A percentile compares a stretch with the other conserved stretches of the same genome.
Conservation (phyloP, 2,888 invertebrate species). For the Arrhopalites spinosus region DNA sequence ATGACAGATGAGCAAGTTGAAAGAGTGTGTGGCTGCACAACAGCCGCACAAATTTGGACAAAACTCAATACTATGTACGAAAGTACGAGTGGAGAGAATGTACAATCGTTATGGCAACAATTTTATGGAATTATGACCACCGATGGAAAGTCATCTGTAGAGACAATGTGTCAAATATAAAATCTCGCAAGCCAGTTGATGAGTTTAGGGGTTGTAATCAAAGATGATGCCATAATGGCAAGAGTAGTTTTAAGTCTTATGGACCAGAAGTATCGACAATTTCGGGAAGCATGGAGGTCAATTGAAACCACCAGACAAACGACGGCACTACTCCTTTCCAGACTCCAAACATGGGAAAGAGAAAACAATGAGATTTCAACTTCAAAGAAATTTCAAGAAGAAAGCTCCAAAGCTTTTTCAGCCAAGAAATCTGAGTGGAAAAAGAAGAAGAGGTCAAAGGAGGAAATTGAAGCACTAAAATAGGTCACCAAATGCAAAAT, state of each 20-base stretch:
- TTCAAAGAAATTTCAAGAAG: not conserved
- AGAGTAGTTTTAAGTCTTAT: conserved; percentile 40
- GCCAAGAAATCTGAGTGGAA: not conserved
- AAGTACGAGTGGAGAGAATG: conserved; percentile 40
- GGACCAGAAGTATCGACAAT: conserved; percentile 35
- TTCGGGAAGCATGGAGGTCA: conserved; percentile 46
- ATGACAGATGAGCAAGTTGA: conserved; percentile 43
- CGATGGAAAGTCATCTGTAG: conserved; percentile 30
- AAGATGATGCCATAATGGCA: conserved; percentile 37
- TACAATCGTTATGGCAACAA: conserved; percentile 39
- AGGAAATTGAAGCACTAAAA: conserved; percentile 21
- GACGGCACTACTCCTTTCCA: conserved; percentile 32
- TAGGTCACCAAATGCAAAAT: conserved; percentile 13
- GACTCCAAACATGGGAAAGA: conserved; percentile 38
- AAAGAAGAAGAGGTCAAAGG: not conserved
- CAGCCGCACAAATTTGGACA: conserved; percentile 38
- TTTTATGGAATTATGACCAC: conserved; percentile 31
- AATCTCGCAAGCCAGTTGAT: conserved; percentile 41
- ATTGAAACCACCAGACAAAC: conserved; percentile 36
- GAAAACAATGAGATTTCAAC: conserved; percentile 12
- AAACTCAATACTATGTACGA: conserved; percentile 41
- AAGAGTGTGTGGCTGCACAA: conserved; percentile 33
- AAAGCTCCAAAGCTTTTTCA: not conserved
- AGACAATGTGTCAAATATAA: conserved; percentile 43
- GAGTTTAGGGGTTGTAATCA: conserved; percentile 24